Evolutionary conservation across 1,140 invertebrate species (phyloP), one percentile per base, ranked within the genome.

Genomic region (Cotesia glomerata): DNA sequence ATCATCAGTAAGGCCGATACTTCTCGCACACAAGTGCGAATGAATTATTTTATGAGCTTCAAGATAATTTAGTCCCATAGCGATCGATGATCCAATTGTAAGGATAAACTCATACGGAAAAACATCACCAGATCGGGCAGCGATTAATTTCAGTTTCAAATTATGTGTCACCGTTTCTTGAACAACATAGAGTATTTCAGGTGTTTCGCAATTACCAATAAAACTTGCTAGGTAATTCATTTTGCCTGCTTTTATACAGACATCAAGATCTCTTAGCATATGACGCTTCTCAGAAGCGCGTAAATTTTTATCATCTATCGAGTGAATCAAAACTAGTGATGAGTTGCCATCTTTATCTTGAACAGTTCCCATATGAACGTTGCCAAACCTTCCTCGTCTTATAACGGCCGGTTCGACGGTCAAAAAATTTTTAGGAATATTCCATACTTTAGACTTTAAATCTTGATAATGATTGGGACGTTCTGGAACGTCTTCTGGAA

Each of bases 171-270:
- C 88, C 69, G 91, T 86, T 84, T 95, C 93, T 36, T 94, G 80
- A 0, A 92, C 90, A 16, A 95, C 87, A 77, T 91, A 92, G 5
- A 94, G 84, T 39, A 89, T 92, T 63, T 94, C 92, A 1, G 90
- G 87, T 59, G 92, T 93, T 82, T 95, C 93, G 79, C 92, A 94
- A 26, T 93, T 93, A 4, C 95, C 95, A 76, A 95, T 89, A 16
- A 96, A 88, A 59, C 90, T 88, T 4, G 95, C 87, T 0, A 96
- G 84, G 85, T 95, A 92, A 14, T 90, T 89, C 82, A 94, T 92
- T 51, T 88, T 88, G 72, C 90, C 90, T 2, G 91, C 86, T 80
- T 91, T 89, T 2, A 94, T 91, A 8, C 95, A 86, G 36, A 92
- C 76, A 72, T 94, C 92, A 36, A 96, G 81, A 76, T 95, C 93